Evolutionary conservation across 2,797 vertebrate species (phyloP), one percentile per base, ranked within the genome.

Genomic region (Sebastes dallii): DNA sequence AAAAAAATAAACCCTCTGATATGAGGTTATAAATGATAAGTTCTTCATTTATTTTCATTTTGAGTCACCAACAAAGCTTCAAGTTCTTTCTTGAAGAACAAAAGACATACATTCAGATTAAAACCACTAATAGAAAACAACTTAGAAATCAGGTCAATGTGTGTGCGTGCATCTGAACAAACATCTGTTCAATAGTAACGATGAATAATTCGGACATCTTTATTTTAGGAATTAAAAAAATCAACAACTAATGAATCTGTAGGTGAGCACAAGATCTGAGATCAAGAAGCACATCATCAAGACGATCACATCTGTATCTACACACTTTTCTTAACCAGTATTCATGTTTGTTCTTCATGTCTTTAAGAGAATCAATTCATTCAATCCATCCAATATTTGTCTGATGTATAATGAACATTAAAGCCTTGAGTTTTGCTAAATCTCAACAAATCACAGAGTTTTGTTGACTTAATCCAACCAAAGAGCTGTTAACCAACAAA

Each of bases 141-240:
- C 8, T 68, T 55, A n/a, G 30, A 69, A 84, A 78, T 67, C 3
- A 84, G 79, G 84, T 56, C 77, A 66, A 0, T 73, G 55, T 66
- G 22, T 58, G 54, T 50, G 58, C 50, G 59, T 32, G 60, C 42
- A n/a, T 75, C 3, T 55, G 29, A 34, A 39, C 8, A 72, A 62
- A 64, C 54, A 65, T 39, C 16, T 16, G 14, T 42, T 29, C 22
- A 36, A 30, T 13, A 22, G 24, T 46, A 22, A 42, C 6, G 1
- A 66, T 22, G 42, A 4, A 46, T 58, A 36, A 52, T 46, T 61
- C 42, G 34, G 66, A 78, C 30, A 11, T 60, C 4, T 60, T 30
- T 30, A 32, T n/a, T 30, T 29, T 29, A 30, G 4, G 18, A 22
- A n/a, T 22, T 60, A 3, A 20, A 60, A 10, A 18, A 30, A 30